Evolutionary conservation across 2,113 vertebrate species (phyloP).

Genomic region (Poicephalus meyeri): DNA sequence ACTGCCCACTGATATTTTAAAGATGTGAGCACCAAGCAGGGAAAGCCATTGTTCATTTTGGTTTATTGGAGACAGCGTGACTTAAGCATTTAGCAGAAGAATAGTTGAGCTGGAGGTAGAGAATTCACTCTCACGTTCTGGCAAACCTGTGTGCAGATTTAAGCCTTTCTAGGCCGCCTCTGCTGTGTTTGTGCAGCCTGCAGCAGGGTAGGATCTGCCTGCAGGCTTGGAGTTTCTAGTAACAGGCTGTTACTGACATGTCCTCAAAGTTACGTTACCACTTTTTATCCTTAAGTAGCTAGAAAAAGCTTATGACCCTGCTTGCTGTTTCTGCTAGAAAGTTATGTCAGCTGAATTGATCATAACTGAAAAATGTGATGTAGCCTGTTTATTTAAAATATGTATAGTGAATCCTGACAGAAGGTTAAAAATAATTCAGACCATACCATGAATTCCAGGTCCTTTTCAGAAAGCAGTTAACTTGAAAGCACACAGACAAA

Average conservation of each 20-base stretch:
- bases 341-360: not conserved
- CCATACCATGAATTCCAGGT: not conserved
- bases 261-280: slow-evolving; percentile 7
- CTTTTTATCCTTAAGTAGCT: slow-evolving; percentile 16
- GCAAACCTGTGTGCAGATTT: slow-evolving; percentile 12
- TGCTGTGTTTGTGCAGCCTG: slow-evolving; percentile 6
- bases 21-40: slow-evolving; percentile 5
- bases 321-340: slow-evolving; percentile 5
- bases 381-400: slow-evolving; percentile 7
- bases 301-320: slow-evolving; percentile 12
- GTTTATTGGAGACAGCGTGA: not conserved
- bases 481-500: not conserved
- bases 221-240: not conserved
- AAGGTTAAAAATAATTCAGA: not conserved
- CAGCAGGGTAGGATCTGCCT: not conserved
- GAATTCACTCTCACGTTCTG: not conserved
- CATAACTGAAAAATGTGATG: not conserved
- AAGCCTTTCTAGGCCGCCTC: not conserved
- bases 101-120: slow-evolving; percentile 1
- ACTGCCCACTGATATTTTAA: slow-evolving; percentile 49
- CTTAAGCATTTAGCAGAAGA: slow-evolving; percentile 20
- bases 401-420: not conserved
- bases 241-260: slow-evolving; percentile 20
- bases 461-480: not conserved
- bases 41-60: slow-evolving; percentile 35